Evolutionary conservation across 2,113 vertebrate species (phyloP), one percentile per base, ranked within the genome.

Genomic region (Lasiurus borealis): DNA sequence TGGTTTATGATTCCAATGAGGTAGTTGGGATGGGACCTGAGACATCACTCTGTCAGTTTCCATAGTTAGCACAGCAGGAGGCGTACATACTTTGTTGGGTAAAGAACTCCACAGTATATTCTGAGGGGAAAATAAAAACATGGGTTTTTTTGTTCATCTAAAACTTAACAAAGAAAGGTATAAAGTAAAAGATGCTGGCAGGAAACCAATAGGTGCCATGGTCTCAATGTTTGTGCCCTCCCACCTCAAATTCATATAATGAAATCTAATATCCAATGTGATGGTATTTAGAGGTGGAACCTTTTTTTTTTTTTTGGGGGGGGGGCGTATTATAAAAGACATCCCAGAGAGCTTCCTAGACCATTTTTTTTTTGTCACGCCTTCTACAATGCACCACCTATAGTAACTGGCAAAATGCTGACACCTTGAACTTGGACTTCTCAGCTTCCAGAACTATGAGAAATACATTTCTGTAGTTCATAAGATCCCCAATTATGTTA

Each of bases 101-200:
- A 72, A 34, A 46, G 54, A 91, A 71, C 12, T 10, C 44, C 15
- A 54, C 5, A 85, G 73, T 64, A 84, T 80, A 18, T 52, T 66
- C 75, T 92, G 25, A 84, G 50, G 25, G 27, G 83, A 52, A 91
- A 57, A 40, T 34, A 85, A 23, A 23, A 40, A 19, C 5, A 95
- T 21, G 7, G 0, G 77, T 54, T 86, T 29, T 50, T 59, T 81
- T 84, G 46, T 52, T 85, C 6, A 68, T 11, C 18, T 92, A 44
- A 64, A 77, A 93, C 36, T 73, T n/a, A 78, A 81, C 31, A 81
- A 88, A 81, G 78, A 73, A 78, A 85, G 36, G 6, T 66, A 31
- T 75, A 71, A 86, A 91, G 40, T 66, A 57, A 83, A 85, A 88
- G 91, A 71, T 68, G 54, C 40, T 82, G 57, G 0, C 34, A 68